A percentile compares a stretch with the other conserved stretches of the same genome.
Evolutionary conservation across 2,113 vertebrate genomes (phyloP).

Genomic region (human (Homo sapiens)): DNA sequence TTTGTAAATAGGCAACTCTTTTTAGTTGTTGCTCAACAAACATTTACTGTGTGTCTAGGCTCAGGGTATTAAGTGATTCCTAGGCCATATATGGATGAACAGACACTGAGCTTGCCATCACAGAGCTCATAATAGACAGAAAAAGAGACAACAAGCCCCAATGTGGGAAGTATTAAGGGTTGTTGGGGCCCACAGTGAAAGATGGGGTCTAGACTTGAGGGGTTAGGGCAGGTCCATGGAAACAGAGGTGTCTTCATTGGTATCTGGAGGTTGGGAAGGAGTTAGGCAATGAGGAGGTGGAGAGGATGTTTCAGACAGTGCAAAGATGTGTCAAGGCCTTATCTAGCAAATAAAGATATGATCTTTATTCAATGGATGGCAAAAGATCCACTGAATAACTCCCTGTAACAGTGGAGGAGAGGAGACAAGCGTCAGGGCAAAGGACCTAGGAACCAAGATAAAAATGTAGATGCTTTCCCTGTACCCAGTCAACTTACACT

Average conservation of each 20-base stretch:
- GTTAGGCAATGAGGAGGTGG: too few relatives aligned
- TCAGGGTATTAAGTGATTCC: not conserved
- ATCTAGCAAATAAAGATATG: too few relatives aligned
- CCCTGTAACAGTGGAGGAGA: not conserved
- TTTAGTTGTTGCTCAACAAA: not conserved
- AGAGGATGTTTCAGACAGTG: not conserved
- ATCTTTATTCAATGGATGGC: too few relatives aligned
- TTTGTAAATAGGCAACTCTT: not conserved
- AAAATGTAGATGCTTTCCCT: not conserved
- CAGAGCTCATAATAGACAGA: not conserved
- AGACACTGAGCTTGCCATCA: not conserved
- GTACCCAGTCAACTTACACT: fast-evolving
- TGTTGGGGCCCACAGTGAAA: not conserved
- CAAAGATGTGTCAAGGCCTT: not conserved
- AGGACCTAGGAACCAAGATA: not conserved
- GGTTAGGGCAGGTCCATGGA: not conserved
- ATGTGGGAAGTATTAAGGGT: not conserved
- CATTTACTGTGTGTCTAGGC: not conserved
- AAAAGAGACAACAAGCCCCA: not conserved
- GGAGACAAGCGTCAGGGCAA: not conserved
- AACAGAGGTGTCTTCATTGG: not conserved
- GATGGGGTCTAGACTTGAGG: not conserved
- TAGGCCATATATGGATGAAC: not conserved
- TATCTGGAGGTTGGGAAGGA: not conserved
- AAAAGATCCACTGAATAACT: not conserved